Conservation (phyloP, 2,113 vertebrate species). For the Brienomyrus longianalis region DNA sequence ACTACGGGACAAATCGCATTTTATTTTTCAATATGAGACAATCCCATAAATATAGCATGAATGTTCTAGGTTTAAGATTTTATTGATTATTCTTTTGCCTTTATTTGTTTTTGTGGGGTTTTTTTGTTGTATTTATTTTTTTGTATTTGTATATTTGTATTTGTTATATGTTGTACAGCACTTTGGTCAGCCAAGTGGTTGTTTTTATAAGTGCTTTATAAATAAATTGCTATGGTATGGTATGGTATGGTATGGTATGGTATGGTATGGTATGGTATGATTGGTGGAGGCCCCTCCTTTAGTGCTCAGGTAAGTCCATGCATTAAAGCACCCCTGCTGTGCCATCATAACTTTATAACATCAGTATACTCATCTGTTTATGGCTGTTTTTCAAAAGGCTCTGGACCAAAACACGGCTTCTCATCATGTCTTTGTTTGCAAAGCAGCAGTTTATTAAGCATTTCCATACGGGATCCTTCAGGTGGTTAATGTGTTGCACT, state of each 20-base stretch:
- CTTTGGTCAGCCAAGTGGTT: no score
- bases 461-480: not conserved
- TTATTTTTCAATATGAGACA: not conserved
- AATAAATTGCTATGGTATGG: no score
- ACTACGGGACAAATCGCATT: not conserved
- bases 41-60: not conserved
- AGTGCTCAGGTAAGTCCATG: not conserved
- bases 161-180: no score
- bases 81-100: not conserved
- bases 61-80: not conserved
- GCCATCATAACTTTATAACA: not conserved
- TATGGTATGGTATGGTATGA: no score
- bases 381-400: not conserved
- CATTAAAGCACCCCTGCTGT: not conserved
- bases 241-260: no score
- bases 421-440: not conserved
- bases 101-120: no score
- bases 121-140: no score
- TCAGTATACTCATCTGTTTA: not conserved
- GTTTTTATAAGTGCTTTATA: no score
- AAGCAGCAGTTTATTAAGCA: not conserved
- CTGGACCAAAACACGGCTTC: not conserved
- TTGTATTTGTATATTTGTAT: no score
- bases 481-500: not conserved
- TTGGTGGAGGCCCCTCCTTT: not conserved